These are phyloP conservation scores for Andrena bicolor DNA, from an alignment of 2,888 invertebrate species.

Conservation along the genomic window DNA sequence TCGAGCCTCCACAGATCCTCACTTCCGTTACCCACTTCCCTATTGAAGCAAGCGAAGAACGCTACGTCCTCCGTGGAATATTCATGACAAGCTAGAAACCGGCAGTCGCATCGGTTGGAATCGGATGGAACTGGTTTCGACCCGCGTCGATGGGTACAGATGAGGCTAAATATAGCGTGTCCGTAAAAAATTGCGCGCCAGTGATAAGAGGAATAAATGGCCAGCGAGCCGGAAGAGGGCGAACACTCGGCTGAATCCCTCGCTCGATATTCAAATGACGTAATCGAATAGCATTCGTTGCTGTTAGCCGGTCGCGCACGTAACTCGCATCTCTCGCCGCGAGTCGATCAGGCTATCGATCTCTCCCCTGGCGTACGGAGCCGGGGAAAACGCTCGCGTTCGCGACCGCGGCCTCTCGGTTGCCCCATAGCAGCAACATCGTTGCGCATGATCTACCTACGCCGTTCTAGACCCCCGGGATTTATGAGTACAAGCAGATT, in stretches of 20 bases:
- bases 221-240: slow-evolving; percentile 29
- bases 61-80: background rate
- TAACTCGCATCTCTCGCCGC: slow-evolving; percentile 47
- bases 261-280: slow-evolving; percentile 41
- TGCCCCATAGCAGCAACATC: slow-evolving; percentile 52
- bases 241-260: slow-evolving; percentile 6
- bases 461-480: slow-evolving; percentile 51
- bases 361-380: slow-evolving; percentile 41
- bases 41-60: background rate
- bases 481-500: slow-evolving; percentile 64
- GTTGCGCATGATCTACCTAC: slow-evolving; percentile 69
- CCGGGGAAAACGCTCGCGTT: slow-evolving; percentile 30
- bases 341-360: slow-evolving; percentile 65
- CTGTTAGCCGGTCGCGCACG: slow-evolving; percentile 31
- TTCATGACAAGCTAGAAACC: background rate
- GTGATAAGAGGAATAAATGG: background rate
- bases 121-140: slow-evolving; percentile 26
- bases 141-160: slow-evolving; percentile 6
- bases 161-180: slow-evolving; percentile 23
- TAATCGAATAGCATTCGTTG: slow-evolving; percentile 25
- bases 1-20: too few species aligned
- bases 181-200: slow-evolving; percentile 7
- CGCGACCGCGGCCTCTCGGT: slow-evolving; percentile 3
- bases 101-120: background rate
- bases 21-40: too few species aligned